phyloP scores from a whole-genome alignment of 2,113 vertebrate genomes.

The Camelus bactrianus region DNA sequence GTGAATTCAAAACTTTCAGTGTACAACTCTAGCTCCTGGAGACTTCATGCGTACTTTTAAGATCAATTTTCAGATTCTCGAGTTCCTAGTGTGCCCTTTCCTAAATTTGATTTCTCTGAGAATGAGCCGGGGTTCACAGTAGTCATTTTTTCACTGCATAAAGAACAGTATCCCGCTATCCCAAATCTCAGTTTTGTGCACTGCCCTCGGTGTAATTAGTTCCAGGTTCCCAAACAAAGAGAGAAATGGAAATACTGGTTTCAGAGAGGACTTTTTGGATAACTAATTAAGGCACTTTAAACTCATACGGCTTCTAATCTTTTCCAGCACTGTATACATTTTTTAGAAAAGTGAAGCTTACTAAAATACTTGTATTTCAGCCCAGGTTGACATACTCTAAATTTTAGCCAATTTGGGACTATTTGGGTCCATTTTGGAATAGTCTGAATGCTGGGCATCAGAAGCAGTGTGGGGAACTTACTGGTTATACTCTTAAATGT shows the following conservation, averaged over 20 bases:
- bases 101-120: not conserved
- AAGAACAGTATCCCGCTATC: not conserved
- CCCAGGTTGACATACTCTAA: not conserved
- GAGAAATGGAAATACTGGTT: not conserved
- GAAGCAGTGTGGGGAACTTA: not conserved
- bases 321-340: not conserved
- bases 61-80: not conserved
- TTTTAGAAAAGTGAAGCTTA: constrained; percentile 17
- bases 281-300: not conserved
- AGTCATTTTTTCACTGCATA: not conserved
- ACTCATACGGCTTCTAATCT: not conserved
- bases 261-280: not conserved
- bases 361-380: not conserved
- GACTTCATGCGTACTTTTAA: not conserved
- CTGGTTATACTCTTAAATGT: not conserved
- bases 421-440: not conserved
- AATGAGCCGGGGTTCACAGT: not conserved
- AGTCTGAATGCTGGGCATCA: not conserved
- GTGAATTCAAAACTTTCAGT: not conserved
- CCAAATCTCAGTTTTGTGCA: not conserved
- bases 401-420: not conserved
- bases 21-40: not conserved
- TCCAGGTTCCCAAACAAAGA: not conserved
- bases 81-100: not conserved
- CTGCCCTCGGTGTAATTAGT: not conserved